phyloP scores from a whole-genome alignment of 2,113 vertebrate species.

The Haliaeetus leucogaster region DNA sequence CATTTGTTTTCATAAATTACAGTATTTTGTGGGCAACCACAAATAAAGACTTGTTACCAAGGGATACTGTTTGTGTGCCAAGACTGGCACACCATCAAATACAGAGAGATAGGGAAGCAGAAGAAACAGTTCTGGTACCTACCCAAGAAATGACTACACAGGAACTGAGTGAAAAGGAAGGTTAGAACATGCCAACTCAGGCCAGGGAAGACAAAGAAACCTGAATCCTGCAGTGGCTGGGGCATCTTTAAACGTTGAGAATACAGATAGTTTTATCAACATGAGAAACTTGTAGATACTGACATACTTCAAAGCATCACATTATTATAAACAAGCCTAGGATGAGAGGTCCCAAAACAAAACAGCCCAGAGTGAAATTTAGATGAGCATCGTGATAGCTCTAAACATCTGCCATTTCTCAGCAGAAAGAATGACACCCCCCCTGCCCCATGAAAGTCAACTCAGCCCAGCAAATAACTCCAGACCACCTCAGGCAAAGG shows the following conservation, averaged over 20 bases:
- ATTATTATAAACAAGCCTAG: background rate
- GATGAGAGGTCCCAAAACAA: background rate
- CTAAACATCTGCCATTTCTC: background rate
- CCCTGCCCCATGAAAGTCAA: background rate
- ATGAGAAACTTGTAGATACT: background rate
- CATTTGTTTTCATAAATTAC: slow-evolving; percentile 69
- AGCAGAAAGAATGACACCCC: background rate
- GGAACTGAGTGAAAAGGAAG: slow-evolving; percentile 57
- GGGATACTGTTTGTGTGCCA: slow-evolving; percentile 59
- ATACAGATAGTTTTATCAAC: background rate
- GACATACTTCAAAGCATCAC: background rate
- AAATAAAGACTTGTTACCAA: slow-evolving; percentile 63
- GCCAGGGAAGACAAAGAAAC: background rate
- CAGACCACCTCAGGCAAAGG: background rate
- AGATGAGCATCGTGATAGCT: background rate
- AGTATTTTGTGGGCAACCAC: slow-evolving; percentile 62
- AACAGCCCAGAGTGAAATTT: background rate
- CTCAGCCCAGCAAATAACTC: slow-evolving; percentile 10
- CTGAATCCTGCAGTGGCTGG: background rate
- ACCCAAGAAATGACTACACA: slow-evolving; percentile 68
- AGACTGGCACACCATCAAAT: slow-evolving; percentile 65
- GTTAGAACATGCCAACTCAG: slow-evolving; percentile 15
- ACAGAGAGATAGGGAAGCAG: slow-evolving; percentile 46
- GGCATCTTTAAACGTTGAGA: background rate
- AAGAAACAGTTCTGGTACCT: slow-evolving; percentile 57